Evolutionary conservation across 1,140 invertebrate genomes (phyloP).

Genomic region (Drosophila kanapiae): DNA sequence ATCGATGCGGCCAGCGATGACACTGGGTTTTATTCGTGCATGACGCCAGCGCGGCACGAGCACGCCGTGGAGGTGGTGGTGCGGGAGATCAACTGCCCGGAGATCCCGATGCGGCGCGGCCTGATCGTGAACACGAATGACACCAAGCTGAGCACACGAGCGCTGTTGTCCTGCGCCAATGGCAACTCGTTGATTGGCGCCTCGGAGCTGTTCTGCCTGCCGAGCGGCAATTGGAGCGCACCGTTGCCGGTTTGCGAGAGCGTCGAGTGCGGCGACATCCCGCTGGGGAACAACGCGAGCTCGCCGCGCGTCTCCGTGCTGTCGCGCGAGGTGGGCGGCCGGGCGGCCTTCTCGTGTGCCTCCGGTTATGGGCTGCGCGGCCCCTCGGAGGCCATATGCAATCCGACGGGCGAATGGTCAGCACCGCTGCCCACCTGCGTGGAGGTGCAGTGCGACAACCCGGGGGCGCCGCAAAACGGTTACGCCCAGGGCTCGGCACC

Average conservation of each 20-base stretch:
- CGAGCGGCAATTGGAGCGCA: conserved; percentile 94
- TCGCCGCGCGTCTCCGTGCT: conserved; percentile 89
- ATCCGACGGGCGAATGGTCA: conserved; percentile 92
- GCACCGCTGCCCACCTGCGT: conserved; percentile 90
- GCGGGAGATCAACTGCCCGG: conserved; percentile 92
- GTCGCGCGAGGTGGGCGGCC: conserved; percentile 91
- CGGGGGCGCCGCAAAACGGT: conserved; percentile 90
- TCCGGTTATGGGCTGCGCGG: conserved; percentile 92
- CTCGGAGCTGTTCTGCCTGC: conserved; percentile 90
- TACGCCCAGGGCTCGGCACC: conserved; percentile 90
- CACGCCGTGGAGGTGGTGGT: conserved; percentile 93
- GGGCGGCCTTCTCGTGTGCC: conserved; percentile 92
- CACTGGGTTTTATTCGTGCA: conserved; percentile 92
- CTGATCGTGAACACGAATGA: conserved; percentile 89
- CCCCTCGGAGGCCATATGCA: conserved; percentile 90
- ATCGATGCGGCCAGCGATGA: conserved; percentile 92
- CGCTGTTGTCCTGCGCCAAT: conserved; percentile 92
- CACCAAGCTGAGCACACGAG: conserved; percentile 90
- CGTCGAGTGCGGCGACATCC: conserved; percentile 91
- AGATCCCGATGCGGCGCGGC: conserved; percentile 89
- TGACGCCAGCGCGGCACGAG: conserved; percentile 91
- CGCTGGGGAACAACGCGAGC: conserved; percentile 85
- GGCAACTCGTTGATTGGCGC: conserved; percentile 93
- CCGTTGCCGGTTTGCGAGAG: conserved; percentile 93
- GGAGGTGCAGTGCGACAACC: conserved; percentile 92